Evolutionary conservation across 2,113 vertebrate species (phyloP).

Genomic region (Marcusenius ussheri): DNA sequence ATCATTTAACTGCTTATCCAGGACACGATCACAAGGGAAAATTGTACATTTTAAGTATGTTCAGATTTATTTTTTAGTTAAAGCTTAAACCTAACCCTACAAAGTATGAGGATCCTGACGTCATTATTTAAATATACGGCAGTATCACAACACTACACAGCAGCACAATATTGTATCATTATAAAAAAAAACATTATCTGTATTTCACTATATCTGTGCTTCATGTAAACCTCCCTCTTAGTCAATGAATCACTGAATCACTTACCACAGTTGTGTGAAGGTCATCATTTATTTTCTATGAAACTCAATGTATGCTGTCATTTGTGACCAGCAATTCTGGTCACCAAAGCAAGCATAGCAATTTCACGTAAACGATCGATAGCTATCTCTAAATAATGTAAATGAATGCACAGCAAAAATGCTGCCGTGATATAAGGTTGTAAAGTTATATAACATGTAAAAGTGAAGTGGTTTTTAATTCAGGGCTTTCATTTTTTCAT

Average conservation of each 20-base stretch:
- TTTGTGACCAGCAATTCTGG: not conserved
- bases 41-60: not conserved
- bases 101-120: not conserved
- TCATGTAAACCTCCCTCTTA: not conserved
- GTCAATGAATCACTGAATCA: not conserved
- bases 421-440: not conserved
- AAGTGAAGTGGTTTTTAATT: not conserved
- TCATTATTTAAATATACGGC: not conserved
- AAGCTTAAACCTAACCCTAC: not conserved
- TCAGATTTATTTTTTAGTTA: not conserved
- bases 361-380: not conserved
- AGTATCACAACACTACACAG: not conserved
- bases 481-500: not conserved
- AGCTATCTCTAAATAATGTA: not conserved
- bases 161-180: not conserved
- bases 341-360: not conserved
- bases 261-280: not conserved
- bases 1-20: not conserved
- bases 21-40: not conserved
- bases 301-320: not conserved
- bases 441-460: not conserved
- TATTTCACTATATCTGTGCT: not conserved
- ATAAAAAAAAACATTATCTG: not conserved
- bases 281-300: not conserved
- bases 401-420: not conserved